A percentile compares a stretch with the other conserved stretches of the same genome.
Conservation (phyloP, 2,797 vertebrate genomes). For the Lacerta bilineata region DNA sequence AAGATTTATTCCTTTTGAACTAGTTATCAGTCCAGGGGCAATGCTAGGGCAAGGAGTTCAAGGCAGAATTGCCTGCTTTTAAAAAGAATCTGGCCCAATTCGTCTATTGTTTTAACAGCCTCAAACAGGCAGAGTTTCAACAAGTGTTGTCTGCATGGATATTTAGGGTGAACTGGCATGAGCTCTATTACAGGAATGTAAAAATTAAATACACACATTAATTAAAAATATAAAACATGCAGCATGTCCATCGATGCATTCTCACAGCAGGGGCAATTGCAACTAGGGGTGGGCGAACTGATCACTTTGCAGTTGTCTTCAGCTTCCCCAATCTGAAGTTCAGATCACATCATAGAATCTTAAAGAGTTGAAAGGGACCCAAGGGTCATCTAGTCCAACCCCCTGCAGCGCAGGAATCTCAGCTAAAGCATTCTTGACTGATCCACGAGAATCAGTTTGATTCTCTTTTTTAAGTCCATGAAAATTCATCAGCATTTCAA, state of each 20-base stretch:
- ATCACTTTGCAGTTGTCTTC: no score
- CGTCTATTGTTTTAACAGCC: not conserved
- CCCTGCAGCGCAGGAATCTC: no score
- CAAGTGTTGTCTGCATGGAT: not conserved
- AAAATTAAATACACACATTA: not conserved
- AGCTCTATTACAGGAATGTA: not conserved
- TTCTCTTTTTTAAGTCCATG: no score
- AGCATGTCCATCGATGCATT: not conserved
- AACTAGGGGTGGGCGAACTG: not conserved
- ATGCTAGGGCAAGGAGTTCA: not conserved
- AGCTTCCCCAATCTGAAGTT: no score
- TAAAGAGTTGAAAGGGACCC: no score
- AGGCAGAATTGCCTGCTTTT: not conserved
- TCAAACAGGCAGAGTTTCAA: not conserved
- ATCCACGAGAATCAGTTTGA: no score
- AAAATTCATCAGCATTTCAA: no score
- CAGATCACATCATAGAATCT: no score
- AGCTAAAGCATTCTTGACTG: no score
- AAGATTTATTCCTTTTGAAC: slow-evolving; percentile 50
- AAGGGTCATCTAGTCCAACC: no score
- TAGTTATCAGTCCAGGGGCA: slow-evolving; percentile 21
- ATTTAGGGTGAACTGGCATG: not conserved
- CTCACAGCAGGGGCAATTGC: not conserved
- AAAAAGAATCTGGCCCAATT: no score
- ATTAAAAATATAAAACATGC: not conserved